Percentiles rank a stretch among this genome's conserved stretches.
phyloP scores from a whole-genome alignment of 2,888 invertebrate genomes.

The Nebria brevicollis region DNA sequence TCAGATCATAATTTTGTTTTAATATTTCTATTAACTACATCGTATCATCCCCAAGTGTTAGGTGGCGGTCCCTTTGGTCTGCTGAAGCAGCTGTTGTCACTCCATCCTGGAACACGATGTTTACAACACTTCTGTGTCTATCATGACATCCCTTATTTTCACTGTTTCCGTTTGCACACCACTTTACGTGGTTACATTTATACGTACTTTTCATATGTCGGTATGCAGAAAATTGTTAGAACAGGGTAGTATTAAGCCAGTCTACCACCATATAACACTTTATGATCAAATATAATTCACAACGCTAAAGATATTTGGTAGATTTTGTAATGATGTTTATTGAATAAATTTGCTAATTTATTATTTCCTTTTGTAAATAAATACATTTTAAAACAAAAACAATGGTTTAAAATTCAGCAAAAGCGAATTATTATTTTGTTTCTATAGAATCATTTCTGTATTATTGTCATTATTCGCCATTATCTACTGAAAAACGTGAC shows the following conservation, averaged over 20 bases:
- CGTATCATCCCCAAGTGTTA: background rate
- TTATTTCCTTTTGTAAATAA: too few species aligned
- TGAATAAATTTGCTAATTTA: too few species aligned
- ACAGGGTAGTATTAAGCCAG: background rate
- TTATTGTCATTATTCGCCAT: too few species aligned
- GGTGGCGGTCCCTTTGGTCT: background rate
- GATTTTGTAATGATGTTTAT: too few species aligned
- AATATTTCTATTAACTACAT: background rate
- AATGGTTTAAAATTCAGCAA: too few species aligned
- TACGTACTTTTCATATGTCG: background rate
- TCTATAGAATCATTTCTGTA: too few species aligned
- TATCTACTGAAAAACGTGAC: too few species aligned
- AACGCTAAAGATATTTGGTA: too few species aligned
- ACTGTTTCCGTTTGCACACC: constrained; percentile 31
- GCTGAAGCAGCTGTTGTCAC: constrained; percentile 28
- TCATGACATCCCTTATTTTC: background rate
- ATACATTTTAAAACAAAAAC: too few species aligned
- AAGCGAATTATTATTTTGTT: too few species aligned
- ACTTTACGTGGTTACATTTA: background rate
- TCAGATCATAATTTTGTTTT: background rate
- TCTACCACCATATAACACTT: background rate
- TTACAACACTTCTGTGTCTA: background rate
- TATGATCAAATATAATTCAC: too few species aligned
- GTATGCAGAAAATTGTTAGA: background rate
- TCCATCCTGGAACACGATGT: constrained; percentile 14